Evolutionary conservation across 2,113 vertebrate genomes (phyloP), one percentile per base, ranked within the genome.

Genomic region (Nothobranchius furzeri): DNA sequence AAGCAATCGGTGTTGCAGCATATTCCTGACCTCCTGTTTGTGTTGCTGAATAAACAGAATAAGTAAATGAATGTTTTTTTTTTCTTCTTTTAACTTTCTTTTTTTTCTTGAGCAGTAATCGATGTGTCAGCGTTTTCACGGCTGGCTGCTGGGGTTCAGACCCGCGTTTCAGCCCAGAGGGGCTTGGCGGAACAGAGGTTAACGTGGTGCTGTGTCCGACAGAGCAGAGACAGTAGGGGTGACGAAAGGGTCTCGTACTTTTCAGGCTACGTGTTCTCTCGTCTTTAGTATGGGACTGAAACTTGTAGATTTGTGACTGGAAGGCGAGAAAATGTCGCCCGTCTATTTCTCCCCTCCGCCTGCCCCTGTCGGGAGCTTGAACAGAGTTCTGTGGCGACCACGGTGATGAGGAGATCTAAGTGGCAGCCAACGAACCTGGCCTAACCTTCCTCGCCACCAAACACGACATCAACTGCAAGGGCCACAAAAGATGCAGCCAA

Each of bases 41-140:
- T 88, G 88, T 86, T 88, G 87, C 90, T 87, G 88, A 86, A 88
- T 84, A 83, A 80, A 89, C 86, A 75, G 85, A 90, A 91, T 89
- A 84, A 86, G 89, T 89, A 63, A 87, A 85, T 87, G 89, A 89
- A 89, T 60, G 80, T 67, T 81, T 83, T 70, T 64, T 64, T 82
- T 70, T 79, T 40, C 54, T 40, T n/a, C 6, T 49, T 35, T 45
- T 58, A 47, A 6, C 0, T 13, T 20, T 17, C 42, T 54, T 9
- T 0, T 13, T 37, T 20, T 52, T 47, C 52, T 20, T 62, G 10
- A 12, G 79, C 68, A 70, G 58, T 87, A 90, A 88, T 87, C 73
- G 60, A 90, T 67, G 89, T 87, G 88, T 90, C 89, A 89, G 89
- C 86, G 54, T 86, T 91, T 92, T 89, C 83, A 87, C 75, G 75